A percentile compares a stretch with the other conserved stretches of the same genome.
These are phyloP conservation scores for Potamarius usumacintae DNA, from an alignment of 2,113 vertebrate genomes.

Conservation along the genomic window DNA sequence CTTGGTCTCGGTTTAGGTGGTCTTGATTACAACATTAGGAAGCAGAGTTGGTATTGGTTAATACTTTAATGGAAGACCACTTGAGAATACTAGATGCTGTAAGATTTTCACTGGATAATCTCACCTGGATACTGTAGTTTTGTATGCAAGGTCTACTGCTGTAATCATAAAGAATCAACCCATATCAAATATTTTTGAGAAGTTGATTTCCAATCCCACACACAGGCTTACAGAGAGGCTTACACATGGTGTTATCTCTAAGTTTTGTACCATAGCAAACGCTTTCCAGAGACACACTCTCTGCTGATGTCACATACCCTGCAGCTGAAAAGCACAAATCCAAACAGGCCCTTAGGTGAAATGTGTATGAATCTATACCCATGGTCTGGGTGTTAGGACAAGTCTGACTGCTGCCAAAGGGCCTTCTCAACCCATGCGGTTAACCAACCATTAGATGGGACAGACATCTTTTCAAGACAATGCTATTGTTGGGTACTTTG, in stretches of 20 bases:
- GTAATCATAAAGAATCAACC: not conserved
- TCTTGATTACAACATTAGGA: not conserved
- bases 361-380: conserved; percentile 35
- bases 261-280: conserved; percentile 21
- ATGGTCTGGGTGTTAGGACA: conserved; percentile 9
- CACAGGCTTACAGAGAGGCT: not conserved
- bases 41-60: not conserved
- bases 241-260: not conserved
- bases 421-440: conserved; percentile 8
- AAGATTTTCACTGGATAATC: not conserved
- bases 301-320: conserved; percentile 54
- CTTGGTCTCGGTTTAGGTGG: no score
- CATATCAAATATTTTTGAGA: not conserved
- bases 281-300: conserved; percentile 28
- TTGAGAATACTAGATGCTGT: not conserved
- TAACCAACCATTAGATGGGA: not conserved
- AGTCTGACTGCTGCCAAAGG: conserved; percentile 14
- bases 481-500: not conserved
- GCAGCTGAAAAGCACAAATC: conserved; percentile 46
- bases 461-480: conserved; percentile 7
- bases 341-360: conserved; percentile 51
- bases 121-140: not conserved
- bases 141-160: not conserved
- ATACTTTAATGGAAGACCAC: not conserved
- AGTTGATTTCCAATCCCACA: not conserved